Conservation (phyloP, 92 coral and sea anemone species). For the Palythoa grandiflora region DNA sequence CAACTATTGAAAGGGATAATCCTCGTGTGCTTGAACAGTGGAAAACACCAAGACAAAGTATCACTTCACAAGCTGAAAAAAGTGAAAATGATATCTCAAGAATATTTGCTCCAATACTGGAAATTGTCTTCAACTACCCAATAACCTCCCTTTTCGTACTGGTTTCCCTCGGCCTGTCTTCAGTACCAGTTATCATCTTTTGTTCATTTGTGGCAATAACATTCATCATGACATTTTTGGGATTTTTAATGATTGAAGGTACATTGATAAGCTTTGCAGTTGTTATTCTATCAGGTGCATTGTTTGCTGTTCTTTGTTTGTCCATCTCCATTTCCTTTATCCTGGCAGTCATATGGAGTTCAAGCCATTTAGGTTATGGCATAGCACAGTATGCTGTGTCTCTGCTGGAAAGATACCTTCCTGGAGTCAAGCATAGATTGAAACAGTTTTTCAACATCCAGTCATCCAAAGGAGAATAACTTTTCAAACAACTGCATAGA, state of each 20-base stretch:
- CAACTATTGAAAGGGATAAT: background rate
- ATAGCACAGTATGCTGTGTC: background rate
- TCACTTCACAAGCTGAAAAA: background rate
- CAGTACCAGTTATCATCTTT: slow-evolving; percentile 21
- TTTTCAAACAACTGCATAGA: background rate
- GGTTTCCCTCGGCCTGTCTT: slow-evolving; percentile 8
- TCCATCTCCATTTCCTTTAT: slow-evolving; percentile 14
- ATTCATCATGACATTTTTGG: slow-evolving; percentile 20
- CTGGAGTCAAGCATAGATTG: slow-evolving; percentile 36
- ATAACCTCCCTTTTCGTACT: slow-evolving; percentile 20
- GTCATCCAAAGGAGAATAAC: slow-evolving; percentile 14
- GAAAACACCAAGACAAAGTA: background rate
- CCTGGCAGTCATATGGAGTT: slow-evolving; percentile 27
- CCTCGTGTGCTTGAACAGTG: background rate
- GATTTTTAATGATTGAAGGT: slow-evolving; percentile 39
- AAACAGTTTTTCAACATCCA: background rate
- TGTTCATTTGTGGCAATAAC: slow-evolving; percentile 24
- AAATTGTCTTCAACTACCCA: slow-evolving; percentile 16
- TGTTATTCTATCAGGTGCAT: slow-evolving; percentile 10
- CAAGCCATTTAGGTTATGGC: slow-evolving; percentile 16
- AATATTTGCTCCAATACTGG: background rate
- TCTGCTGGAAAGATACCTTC: slow-evolving; percentile 13
- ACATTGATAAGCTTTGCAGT: slow-evolving; percentile 24
- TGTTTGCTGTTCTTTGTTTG: slow-evolving; percentile 16
- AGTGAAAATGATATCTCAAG: background rate